Evolutionary conservation across 2,797 vertebrate species (phyloP), one percentile per base, ranked within the genome.

Genomic region (Denticeps clupeoides): DNA sequence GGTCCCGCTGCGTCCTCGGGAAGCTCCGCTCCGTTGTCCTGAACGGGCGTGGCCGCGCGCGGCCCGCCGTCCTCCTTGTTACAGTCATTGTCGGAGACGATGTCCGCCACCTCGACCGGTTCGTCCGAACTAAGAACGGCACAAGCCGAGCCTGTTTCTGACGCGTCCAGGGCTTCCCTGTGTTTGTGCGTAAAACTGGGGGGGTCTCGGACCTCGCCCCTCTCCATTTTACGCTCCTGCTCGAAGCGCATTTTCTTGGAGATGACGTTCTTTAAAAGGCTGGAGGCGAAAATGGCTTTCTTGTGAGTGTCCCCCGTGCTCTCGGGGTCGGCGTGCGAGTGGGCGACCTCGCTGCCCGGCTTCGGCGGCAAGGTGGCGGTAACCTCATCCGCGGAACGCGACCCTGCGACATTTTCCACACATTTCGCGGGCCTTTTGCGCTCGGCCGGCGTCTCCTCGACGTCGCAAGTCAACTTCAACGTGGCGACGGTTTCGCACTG

Each of bases 221-320:
- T 78, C 64, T 97, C 93, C 89, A 92, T 89, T 67, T 89, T 90
- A 44, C 89, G 81, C 71, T 94, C 93, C 12, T 93, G 88, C 26
- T 98, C 94, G 51, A 86, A 82, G 63, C 89, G 91, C 93, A 97
- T 98, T 71, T 95, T 97, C 78, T 98, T 97, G 55, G 91, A 97
- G 71, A 98, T 94, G 0, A 97, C 87, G 23, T 94, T 96, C 79
- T 95, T 87, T 49, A 97, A 77, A 12, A 96, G 82, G 46, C 89
- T 97, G 2, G 93, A 97, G 1, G 94, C 94, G 48, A 90, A 89
- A 46, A 79, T 82, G 2, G 91, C 90, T 62, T 89, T 90, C 49
- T 87, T 89, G 60, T 84, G 83, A 19, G 81, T 59, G 2, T 68
- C 84, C 2, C 75, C 85, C 3, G 29, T 47, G 0, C 78, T 81